Evolutionary conservation across 2,888 invertebrate genomes (phyloP), one percentile per base, ranked within the genome.

Genomic region (Abrostola triplasia): DNA sequence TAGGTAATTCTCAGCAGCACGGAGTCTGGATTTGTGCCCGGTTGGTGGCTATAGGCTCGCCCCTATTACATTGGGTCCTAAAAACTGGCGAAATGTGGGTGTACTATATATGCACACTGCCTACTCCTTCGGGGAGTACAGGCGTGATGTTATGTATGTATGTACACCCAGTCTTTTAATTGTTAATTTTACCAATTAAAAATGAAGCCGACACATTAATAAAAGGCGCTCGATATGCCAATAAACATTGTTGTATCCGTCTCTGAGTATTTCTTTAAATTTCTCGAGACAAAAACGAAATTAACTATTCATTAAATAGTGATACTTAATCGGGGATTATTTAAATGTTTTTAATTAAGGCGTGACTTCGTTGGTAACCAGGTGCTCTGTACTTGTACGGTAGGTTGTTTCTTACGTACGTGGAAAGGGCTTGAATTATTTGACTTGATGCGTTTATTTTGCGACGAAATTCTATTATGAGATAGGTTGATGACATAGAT

Each of bases 291-390:
- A 78, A 77, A 77, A 78, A 78, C 62, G 7, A 66, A 73, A 65
- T 69, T 69, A 74, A 52, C 69, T 53, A 78, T 78, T 76, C 76
- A 57, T 73, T 67, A 67, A 68, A 60, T 61, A 62, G 62, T 69
- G 70, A 73, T 67, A 67, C 63, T 68, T 77, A 70, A 69, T 70
- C 60, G 59, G 41, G 56, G 68, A 76, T 79, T 77, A 79, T 77
- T 79, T 79, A 77, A 77, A 79, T 79, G 44, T 57, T 55, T 58
- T 59, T 77, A 76, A 79, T 79, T 79, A 79, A 77, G 64, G 60
- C 49, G 57, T 44, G 65, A 10, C 54, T 24, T 40, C 54, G 76
- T 60, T 57, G 55, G 12, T 59, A 64, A 48, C 44, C 74, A 79
- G 75, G 57, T 79, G 75, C 44, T 36, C 9, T n/a, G 24, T 13